Base-by-base conservation (phyloP, 92 coral and sea anemone genomes). In the Porites cylindrica region DNA sequence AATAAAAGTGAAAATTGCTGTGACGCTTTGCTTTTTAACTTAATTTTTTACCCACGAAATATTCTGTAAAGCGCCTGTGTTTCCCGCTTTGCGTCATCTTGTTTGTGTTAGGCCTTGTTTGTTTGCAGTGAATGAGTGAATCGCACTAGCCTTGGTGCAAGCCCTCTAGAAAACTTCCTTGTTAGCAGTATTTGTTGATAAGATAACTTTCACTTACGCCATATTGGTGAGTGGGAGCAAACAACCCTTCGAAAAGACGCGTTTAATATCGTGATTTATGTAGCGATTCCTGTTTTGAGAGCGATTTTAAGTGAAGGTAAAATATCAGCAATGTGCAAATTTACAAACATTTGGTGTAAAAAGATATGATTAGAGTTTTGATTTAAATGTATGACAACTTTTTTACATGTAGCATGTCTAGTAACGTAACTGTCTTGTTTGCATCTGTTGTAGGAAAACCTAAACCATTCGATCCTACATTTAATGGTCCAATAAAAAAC, bases 401-500 rank as follows among this genome's bases (percentile, higher is more conserved):
- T 53, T 6, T 26, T 70, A 23, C 26, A 13, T 5, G 13, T 43
- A 4, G 1, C 56, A 16, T 68, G 72, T 9, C 32, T 13, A 10
- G 32, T 6, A 9, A 73, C 8, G 11, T 51, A 14, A 38, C 8
- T 11, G n/a, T 17, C 3, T n/a, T 24, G 10, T 19, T 10, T 5
- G 10, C 13, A 10, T 51, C 69, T 29, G 38, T n/a, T 24, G 24
- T 75, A 96, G 99, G 99, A 63, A 92, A 91, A 12, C 82, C 99
- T 20, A 79, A 89, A 24, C 86, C 85, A 74, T 96, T 86, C 89
- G 99, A 96, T 64, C 99, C 99, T 58, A 89, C 90, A 47, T 96
- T 96, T 82, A 93, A 92, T 92, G 99, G 99, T 67, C 99, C 99
- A 13, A 94, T 96, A 19, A 96, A 96, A 89, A 91, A 96, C 98